Conservation (phyloP, 2,113 vertebrate species). For the Hippopotamus amphibius region DNA sequence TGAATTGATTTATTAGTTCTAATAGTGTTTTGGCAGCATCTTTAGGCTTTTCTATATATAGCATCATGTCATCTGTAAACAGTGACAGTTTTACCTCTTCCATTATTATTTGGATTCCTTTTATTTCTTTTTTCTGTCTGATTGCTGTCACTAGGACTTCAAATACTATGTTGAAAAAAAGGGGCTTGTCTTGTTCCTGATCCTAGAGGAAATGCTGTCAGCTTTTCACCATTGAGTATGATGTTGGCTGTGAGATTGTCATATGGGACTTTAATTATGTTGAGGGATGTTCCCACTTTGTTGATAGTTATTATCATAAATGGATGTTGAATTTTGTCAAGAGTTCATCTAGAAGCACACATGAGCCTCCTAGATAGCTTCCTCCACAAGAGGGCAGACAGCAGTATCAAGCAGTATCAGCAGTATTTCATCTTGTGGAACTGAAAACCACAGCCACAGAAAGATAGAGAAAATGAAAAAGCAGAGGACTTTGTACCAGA, state of each 20-base stretch:
- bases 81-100: not conserved
- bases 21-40: not conserved
- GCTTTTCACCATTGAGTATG: not conserved
- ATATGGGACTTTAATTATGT: not conserved
- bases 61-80: not conserved
- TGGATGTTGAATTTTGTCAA: not conserved
- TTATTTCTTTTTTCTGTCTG: not conserved
- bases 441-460: too few species aligned
- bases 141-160: not conserved
- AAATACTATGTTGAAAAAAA: not conserved
- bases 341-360: not conserved
- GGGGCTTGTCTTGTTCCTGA: not conserved
- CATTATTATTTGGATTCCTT: not conserved
- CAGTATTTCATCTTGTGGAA: too few species aligned
- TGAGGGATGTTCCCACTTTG: not conserved
- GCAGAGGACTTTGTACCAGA: too few species aligned
- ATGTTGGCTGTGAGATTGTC: not conserved
- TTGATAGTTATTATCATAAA: not conserved
- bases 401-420: too few species aligned
- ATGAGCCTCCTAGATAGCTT: too few species aligned
- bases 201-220: not conserved
- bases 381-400: too few species aligned
- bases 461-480: too few species aligned
- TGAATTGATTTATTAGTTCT: not conserved
- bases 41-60: not conserved